Evolutionary conservation across 2,888 invertebrate genomes (phyloP).

Genomic region (Ctenicera cuprea): DNA sequence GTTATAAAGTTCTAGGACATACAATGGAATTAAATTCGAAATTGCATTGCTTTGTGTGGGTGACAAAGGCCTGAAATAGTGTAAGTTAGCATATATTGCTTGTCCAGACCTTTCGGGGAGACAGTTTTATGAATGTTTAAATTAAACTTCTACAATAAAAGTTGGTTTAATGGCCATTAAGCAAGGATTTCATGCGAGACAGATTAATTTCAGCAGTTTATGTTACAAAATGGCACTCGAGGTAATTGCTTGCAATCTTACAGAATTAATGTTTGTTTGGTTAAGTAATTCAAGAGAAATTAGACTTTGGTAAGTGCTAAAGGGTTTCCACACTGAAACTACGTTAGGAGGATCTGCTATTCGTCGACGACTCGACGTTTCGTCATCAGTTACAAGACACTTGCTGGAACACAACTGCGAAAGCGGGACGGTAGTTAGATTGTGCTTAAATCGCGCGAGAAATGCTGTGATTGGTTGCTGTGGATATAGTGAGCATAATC

Average conservation of each 20-base stretch:
- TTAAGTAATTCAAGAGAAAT: neutral
- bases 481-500: no score
- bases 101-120: neutral
- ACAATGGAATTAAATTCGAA: conserved; percentile 25
- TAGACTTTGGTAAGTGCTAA: neutral
- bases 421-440: no score
- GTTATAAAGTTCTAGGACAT: conserved; percentile 23
- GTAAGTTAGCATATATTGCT: neutral
- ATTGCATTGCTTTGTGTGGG: conserved; percentile 16
- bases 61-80: conserved; percentile 8
- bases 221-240: no score
- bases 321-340: no score
- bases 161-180: neutral
- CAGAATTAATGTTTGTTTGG: no score
- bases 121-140: conserved; percentile 13
- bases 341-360: no score
- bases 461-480: no score
- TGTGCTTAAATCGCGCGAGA: no score
- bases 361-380: no score
- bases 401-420: no score
- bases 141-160: neutral
- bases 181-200: neutral
- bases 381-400: no score
- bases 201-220: neutral
- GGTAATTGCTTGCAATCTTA: no score